These are phyloP conservation scores for Trichacis sp. DNA, from an alignment of 2,888 invertebrate species.

Conservation along the genomic window DNA sequence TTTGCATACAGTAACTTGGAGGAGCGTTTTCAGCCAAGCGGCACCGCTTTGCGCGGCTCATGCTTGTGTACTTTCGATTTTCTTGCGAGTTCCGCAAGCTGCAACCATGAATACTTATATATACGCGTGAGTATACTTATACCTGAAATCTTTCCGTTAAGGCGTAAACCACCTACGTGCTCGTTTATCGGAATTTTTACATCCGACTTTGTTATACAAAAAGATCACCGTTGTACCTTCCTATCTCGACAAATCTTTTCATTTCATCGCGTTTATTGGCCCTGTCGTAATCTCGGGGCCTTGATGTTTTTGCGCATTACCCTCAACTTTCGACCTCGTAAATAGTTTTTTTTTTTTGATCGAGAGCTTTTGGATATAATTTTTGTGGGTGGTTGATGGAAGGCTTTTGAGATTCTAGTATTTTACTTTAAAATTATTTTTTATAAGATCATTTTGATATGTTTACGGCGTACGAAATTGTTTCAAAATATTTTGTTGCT, in stretches of 20 bases:
- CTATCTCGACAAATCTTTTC: constrained; percentile 1
- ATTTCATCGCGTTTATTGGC: background rate
- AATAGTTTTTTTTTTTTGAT: too few species aligned
- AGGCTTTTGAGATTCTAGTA: too few species aligned
- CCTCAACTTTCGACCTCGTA: background rate
- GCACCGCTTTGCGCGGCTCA: constrained; percentile 40
- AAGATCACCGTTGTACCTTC: background rate
- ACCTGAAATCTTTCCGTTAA: constrained; percentile 19
- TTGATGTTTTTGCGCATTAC: background rate
- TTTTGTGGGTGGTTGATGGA: too few species aligned
- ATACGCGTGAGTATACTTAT: constrained; percentile 28
- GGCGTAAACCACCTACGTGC: constrained; percentile 9
- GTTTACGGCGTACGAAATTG: too few species aligned
- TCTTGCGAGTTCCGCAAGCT: constrained; percentile 34
- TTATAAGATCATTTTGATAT: too few species aligned
- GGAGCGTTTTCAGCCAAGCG: constrained; percentile 34
- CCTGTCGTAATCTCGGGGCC: background rate
- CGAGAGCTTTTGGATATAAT: too few species aligned
- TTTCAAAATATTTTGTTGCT: too few species aligned
- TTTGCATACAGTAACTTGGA: constrained; percentile 43
- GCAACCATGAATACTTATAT: constrained; percentile 26
- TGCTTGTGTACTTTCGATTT: constrained; percentile 35
- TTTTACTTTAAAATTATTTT: too few species aligned
- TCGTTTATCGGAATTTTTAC: constrained; percentile 1
- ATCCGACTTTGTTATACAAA: constrained; percentile 1